These are phyloP conservation scores for Poecile atricapillus DNA, from an alignment of 2,113 vertebrate genomes.

Conservation along the genomic window DNA sequence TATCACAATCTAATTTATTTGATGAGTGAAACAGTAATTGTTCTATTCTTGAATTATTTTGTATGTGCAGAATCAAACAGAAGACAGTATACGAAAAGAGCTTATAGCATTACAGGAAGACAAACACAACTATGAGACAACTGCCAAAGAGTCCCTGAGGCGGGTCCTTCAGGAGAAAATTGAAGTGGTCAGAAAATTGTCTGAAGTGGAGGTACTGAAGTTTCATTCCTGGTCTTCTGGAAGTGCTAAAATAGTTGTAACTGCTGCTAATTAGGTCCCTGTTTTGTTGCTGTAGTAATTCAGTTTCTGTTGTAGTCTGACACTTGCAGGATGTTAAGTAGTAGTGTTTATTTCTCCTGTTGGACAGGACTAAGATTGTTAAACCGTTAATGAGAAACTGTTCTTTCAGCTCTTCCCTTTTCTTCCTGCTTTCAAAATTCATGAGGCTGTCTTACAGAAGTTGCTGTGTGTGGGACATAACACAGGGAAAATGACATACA, in stretches of 20 bases:
- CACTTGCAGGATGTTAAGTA: not conserved
- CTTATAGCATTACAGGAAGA: conserved; percentile 95
- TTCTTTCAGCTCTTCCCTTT: not conserved
- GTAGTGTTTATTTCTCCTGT: not conserved
- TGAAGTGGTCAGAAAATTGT: conserved; percentile 96
- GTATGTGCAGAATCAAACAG: conserved; percentile 87
- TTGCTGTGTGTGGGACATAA: not conserved
- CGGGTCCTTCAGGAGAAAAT: conserved; percentile 99
- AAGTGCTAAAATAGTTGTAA: not conserved
- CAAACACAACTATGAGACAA: conserved; percentile 99
- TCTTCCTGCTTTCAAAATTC: not conserved
- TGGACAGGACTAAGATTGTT: not conserved
- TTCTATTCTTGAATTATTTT: not conserved
- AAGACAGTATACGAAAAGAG: conserved; percentile 95
- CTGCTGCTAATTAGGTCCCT: not conserved
- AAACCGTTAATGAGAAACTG: not conserved
- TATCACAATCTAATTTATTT: not conserved
- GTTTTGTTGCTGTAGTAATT: not conserved
- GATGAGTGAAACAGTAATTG: not conserved
- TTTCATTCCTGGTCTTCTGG: not conserved
- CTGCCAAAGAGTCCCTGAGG: conserved; percentile 97
- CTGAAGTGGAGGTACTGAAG: conserved; percentile 92
- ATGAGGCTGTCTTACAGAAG: not conserved
- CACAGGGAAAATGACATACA: not conserved
- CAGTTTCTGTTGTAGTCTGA: not conserved